phyloP scores from a whole-genome alignment of 2,797 vertebrate genomes.

The Delichon dasypus region DNA sequence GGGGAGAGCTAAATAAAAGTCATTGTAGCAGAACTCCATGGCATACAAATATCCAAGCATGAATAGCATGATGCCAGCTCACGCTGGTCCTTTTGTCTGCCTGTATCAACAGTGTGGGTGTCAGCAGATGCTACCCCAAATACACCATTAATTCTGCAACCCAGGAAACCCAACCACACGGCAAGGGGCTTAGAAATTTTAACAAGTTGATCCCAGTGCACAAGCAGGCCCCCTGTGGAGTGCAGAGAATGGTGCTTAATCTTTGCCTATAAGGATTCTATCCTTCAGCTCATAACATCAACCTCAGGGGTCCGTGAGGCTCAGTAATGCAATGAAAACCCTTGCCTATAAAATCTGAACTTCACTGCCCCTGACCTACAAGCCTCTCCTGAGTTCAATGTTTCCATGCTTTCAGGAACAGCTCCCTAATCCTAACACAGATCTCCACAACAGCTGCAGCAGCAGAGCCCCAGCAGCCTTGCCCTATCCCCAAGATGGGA shows the following conservation, averaged over 20 bases:
- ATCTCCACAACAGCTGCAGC: background rate
- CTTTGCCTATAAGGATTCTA: background rate
- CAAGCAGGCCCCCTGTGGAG: background rate
- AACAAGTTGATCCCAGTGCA: background rate
- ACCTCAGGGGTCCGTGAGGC: background rate
- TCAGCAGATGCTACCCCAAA: conserved; percentile 14
- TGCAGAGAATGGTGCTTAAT: background rate
- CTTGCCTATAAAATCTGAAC: background rate
- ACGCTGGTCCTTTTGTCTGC: background rate
- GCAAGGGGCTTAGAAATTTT: background rate
- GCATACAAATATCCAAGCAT: background rate
- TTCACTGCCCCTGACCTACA: background rate
- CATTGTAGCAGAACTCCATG: background rate
- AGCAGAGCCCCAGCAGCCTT: background rate
- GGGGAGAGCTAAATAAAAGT: background rate
- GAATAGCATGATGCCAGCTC: background rate
- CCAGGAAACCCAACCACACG: background rate
- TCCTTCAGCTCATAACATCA: background rate
- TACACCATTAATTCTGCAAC: background rate
- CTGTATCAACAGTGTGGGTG: background rate
- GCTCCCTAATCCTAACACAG: background rate
- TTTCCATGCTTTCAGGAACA: background rate
- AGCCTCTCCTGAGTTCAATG: background rate
- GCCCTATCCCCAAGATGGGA: rapidly evolving
- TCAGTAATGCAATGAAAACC: background rate